Base-by-base conservation (phyloP, 2,888 invertebrate species). In the Cistogaster globosa region DNA sequence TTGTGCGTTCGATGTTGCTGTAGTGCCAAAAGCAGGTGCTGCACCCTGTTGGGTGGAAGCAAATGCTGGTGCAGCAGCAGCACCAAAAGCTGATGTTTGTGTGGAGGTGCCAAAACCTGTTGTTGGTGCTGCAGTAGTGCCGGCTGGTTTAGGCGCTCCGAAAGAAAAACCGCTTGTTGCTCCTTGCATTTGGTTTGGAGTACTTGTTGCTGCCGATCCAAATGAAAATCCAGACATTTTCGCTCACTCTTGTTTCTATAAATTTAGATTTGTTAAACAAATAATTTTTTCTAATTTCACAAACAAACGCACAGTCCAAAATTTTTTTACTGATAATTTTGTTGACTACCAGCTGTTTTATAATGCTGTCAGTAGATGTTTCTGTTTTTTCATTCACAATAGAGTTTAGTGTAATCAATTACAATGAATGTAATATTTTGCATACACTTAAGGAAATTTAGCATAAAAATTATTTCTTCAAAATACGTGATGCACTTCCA, bases 1-100 rank as follows among this genome's bases (percentile, higher is more conserved):
- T 16, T 89, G 87, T 8, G 88, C 87, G 1, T 86, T 55, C 14
- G 88, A 48, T 16, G 87, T 67, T 0, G 87, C 51, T 6, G 63
- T n/a, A 87, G 88, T 84, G 2, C 89, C 88, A 38, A 91, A 90
- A 6, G 83, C 77, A 12, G 87, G 84, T 3, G 86, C 55, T 22
- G 84, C 69, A 1, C 86, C n/a, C 7, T 48, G 45, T 6, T 48
- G 45, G 14, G 14, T 48, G 12, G 87, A 60, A 0, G 87, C 87
- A 80, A 88, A 88, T 0, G 80, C 75, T 2, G 78, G 67, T 22
- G 45, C 14, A 11, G 81, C 42, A 9, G 69, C 80, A 6, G 76
- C 14, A 26, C 75, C 86, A 57, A 87, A 84, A 1, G 62, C 78
- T 38, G 81, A 36, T 16, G 78, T 48, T 71, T 79, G 78, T 32